Evolutionary conservation across 1,140 invertebrate genomes (phyloP).

Genomic region (Nasonia longicornis): DNA sequence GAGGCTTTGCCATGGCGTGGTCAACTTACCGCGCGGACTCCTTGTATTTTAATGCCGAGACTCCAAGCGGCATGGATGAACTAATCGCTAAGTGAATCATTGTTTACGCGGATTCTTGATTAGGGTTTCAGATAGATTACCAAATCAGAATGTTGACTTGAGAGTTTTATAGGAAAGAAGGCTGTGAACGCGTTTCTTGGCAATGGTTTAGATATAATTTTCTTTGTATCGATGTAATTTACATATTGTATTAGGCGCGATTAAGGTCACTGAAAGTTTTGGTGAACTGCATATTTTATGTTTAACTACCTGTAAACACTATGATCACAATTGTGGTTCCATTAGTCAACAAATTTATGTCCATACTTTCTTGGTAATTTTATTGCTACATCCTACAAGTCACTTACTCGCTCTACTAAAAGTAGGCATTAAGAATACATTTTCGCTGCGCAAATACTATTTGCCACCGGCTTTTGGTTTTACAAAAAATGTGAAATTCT

Average conservation of each 20-base stretch:
- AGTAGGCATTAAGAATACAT: no score
- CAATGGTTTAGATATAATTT: background rate
- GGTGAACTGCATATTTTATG: no score
- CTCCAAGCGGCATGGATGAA: background rate
- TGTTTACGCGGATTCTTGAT: slow-evolving; percentile 8
- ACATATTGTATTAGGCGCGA: background rate
- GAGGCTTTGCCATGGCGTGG: background rate
- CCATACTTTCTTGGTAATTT: no score
- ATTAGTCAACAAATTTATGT: no score
- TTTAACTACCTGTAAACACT: no score
- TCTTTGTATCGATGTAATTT: background rate
- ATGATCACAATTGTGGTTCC: no score
- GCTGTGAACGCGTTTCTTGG: background rate
- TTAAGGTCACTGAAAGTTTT: background rate
- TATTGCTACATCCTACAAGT: no score
- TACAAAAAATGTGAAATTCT: no score
- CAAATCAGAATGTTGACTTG: background rate
- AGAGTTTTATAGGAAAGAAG: background rate
- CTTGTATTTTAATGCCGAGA: background rate
- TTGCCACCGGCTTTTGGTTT: no score
- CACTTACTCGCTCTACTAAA: no score
- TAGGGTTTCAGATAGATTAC: background rate
- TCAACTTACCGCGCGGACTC: background rate
- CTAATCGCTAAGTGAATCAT: slow-evolving; percentile 35
- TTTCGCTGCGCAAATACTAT: no score